A percentile compares a stretch with the other conserved stretches of the same genome.
phyloP scores from a whole-genome alignment of 1,140 invertebrate genomes.

The Drosophila tristis region DNA sequence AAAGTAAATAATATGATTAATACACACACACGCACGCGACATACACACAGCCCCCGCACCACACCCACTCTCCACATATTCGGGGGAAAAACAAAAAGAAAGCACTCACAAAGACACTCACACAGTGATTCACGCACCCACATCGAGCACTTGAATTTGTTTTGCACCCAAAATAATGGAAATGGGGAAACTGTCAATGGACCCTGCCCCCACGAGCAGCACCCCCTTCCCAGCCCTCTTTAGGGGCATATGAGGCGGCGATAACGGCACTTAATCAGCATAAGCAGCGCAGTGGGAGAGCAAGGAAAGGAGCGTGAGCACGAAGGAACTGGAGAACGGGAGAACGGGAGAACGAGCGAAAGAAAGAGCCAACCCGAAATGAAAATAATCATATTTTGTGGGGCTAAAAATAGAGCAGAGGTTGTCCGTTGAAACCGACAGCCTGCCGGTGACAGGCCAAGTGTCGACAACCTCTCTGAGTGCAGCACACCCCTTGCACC shows the following conservation, averaged over 20 bases:
- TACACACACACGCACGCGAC: conserved; percentile 32
- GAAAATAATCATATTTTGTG: neutral
- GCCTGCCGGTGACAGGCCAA: conserved; percentile 28
- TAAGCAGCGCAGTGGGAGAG: conserved; percentile 25
- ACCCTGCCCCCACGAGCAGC: too few relatives aligned
- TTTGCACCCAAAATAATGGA: conserved; percentile 2
- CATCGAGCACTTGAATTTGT: conserved; percentile 23
- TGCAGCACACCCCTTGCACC: neutral
- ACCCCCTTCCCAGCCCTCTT: too few relatives aligned
- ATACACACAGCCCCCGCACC: too few relatives aligned
- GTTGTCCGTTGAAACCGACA: too few relatives aligned
- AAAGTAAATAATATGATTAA: conserved; percentile 71
- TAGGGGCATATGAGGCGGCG: conserved; percentile 22
- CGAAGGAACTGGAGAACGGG: too few relatives aligned
- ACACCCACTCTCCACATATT: neutral
- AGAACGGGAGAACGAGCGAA: too few relatives aligned
- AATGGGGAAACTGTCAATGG: conserved; percentile 41
- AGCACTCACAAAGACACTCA: neutral
- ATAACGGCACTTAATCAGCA: conserved; percentile 70
- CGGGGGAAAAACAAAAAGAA: neutral
- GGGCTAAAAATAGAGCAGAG: neutral
- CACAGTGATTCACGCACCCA: neutral
- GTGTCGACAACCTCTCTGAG: conserved; percentile 14
- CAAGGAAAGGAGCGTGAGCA: neutral
- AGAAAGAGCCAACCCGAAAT: neutral